Evolutionary conservation across 2,888 invertebrate genomes (phyloP).

Genomic region (Plagodis dolabraria): DNA sequence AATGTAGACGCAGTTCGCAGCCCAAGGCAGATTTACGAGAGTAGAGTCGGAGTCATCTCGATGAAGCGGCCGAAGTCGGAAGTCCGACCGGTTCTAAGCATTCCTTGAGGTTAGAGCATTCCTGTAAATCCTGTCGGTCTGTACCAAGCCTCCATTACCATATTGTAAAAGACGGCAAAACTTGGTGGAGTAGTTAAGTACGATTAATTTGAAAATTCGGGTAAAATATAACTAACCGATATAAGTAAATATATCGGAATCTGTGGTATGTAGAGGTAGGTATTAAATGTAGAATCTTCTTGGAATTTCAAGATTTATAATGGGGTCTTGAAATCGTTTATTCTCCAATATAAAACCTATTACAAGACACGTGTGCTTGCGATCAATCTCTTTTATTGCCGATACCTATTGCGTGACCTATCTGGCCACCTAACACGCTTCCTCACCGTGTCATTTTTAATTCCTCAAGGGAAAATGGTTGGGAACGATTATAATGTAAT

Average conservation of each 20-base stretch:
- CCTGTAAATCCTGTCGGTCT: constrained; percentile 62
- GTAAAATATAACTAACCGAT: too few relatives aligned
- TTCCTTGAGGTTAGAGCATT: constrained; percentile 52
- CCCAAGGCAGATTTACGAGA: constrained; percentile 36
- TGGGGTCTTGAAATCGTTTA: constrained; percentile 6
- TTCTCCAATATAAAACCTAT: constrained; percentile 22
- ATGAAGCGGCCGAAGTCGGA: constrained; percentile 54
- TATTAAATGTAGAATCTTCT: neutral
- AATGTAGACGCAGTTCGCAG: constrained; percentile 33
- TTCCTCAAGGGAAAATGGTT: constrained; percentile 52
- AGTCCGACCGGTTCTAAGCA: constrained; percentile 68
- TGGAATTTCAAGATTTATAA: constrained; percentile 4
- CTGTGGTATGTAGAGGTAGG: too few relatives aligned
- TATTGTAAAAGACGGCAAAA: constrained; percentile 42
- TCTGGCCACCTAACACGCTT: constrained; percentile 53
- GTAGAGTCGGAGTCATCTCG: constrained; percentile 31
- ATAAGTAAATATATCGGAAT: too few relatives aligned
- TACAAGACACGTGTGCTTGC: constrained; percentile 52
- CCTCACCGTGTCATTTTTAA: constrained; percentile 68
- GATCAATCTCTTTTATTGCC: constrained; percentile 55
- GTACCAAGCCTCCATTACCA: constrained; percentile 41
- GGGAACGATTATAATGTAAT: constrained; percentile 21
- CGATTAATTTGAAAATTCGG: too few relatives aligned
- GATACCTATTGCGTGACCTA: constrained; percentile 64
- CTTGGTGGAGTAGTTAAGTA: constrained; percentile 3